phyloP scores from a whole-genome alignment of 2,113 vertebrate species.

The Albula goreensis region DNA sequence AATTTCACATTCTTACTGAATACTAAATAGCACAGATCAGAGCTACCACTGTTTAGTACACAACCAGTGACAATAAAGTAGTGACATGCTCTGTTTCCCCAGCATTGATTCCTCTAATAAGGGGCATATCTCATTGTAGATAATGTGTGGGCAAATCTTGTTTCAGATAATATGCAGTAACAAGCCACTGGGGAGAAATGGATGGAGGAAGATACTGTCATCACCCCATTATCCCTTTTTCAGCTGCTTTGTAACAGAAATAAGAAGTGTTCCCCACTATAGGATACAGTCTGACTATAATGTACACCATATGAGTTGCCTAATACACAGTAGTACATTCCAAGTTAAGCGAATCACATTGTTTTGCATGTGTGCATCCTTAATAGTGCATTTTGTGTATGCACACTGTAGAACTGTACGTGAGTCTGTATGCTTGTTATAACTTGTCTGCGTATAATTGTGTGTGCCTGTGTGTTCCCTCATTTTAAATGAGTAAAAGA shows the following conservation, averaged over 20 bases:
- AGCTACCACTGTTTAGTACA: background rate
- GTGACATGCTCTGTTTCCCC: too few relatives aligned
- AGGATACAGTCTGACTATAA: background rate
- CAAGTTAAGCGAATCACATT: too few relatives aligned
- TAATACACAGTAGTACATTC: background rate
- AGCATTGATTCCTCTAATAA: too few relatives aligned
- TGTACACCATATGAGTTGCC: too few relatives aligned
- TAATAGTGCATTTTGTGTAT: too few relatives aligned
- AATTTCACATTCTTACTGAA: background rate
- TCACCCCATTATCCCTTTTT: background rate
- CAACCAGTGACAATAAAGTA: background rate
- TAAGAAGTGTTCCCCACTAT: too few relatives aligned
- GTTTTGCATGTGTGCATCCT: too few relatives aligned
- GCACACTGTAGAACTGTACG: too few relatives aligned
- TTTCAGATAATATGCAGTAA: too few relatives aligned
- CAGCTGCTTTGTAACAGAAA: background rate
- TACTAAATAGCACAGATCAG: background rate
- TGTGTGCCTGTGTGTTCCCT: background rate
- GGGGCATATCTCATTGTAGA: too few relatives aligned
- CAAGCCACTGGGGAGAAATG: too few relatives aligned
- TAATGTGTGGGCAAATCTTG: too few relatives aligned
- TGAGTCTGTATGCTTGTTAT: background rate
- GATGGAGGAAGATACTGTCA: background rate
- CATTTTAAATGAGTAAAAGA: background rate
- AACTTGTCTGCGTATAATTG: background rate